Percentiles rank a stretch among this genome's conserved stretches.
Evolutionary conservation across 1,140 invertebrate species (phyloP).

Genomic region (Brachionus calyciflorus): DNA sequence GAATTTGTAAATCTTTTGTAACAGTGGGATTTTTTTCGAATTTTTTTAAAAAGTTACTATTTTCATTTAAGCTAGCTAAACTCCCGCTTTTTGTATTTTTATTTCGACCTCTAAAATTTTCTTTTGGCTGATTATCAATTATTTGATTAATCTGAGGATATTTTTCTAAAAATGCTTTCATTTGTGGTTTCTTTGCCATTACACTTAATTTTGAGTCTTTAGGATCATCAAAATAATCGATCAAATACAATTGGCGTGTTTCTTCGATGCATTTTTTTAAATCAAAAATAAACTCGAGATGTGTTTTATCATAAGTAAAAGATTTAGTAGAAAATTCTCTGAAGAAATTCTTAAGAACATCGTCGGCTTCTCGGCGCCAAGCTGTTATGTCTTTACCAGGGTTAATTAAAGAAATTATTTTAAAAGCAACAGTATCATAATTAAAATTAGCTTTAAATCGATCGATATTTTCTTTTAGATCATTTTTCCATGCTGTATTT

Average conservation of each 20-base stretch:
- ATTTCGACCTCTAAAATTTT: not conserved
- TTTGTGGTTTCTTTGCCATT: not conserved
- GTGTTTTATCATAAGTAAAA: not conserved
- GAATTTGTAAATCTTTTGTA: not conserved
- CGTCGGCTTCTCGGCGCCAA: not conserved
- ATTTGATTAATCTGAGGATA: not conserved
- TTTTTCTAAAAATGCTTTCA: not conserved
- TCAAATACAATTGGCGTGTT: not conserved
- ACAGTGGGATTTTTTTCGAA: not conserved
- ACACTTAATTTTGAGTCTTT: not conserved
- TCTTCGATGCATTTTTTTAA: slow-evolving; percentile 4
- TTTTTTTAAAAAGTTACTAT: not conserved
- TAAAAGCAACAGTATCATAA: not conserved
- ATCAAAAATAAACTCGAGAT: not conserved
- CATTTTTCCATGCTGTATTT: not conserved
- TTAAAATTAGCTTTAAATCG: not conserved
- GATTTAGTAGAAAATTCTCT: not conserved
- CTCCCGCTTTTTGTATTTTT: not conserved
- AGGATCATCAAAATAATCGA: slow-evolving; percentile 22
- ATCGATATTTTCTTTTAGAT: not conserved
- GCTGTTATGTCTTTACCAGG: not conserved
- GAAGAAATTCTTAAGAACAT: not conserved
- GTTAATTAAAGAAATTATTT: not conserved
- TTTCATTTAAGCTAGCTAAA: not conserved
- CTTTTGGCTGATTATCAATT: not conserved